Conservation (phyloP, 2,888 invertebrate genomes). For the Pandemis corylana region DNA sequence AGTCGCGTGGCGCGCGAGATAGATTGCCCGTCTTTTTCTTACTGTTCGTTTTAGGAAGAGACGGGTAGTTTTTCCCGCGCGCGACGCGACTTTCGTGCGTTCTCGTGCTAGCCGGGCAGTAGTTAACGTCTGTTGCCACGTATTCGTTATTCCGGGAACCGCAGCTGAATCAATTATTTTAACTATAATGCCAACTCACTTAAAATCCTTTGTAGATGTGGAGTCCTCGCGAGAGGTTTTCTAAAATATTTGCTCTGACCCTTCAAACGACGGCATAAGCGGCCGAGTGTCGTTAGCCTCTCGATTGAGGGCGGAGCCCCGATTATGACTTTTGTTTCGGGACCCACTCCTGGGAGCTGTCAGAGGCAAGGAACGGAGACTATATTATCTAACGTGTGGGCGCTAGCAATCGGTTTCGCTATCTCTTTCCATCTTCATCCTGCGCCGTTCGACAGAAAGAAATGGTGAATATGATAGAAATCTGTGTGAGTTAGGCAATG, state of each 20-base stretch:
- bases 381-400: too few species aligned
- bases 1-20: too few species aligned
- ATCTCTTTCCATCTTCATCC: too few species aligned
- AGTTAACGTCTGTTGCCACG: not conserved
- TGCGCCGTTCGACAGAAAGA: too few species aligned
- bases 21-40: too few species aligned
- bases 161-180: not conserved
- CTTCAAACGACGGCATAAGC: not conserved
- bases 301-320: not conserved
- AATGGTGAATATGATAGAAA: too few species aligned
- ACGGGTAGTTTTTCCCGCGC: too few species aligned
- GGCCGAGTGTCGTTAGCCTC: not conserved
- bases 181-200: not conserved
- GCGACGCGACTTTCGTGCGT: too few species aligned
- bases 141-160: not conserved
- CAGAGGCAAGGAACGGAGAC: not conserved
- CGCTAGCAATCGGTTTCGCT: too few species aligned
- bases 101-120: too few species aligned
- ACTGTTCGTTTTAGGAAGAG: too few species aligned
- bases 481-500: too few species aligned
- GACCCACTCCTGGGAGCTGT: not conserved
- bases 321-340: conserved; percentile 11
- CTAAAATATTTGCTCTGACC: not conserved
- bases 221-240: not conserved
- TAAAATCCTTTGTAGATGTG: not conserved